phyloP scores from a whole-genome alignment of 1,140 invertebrate genomes.

The Drosophila varians region DNA sequence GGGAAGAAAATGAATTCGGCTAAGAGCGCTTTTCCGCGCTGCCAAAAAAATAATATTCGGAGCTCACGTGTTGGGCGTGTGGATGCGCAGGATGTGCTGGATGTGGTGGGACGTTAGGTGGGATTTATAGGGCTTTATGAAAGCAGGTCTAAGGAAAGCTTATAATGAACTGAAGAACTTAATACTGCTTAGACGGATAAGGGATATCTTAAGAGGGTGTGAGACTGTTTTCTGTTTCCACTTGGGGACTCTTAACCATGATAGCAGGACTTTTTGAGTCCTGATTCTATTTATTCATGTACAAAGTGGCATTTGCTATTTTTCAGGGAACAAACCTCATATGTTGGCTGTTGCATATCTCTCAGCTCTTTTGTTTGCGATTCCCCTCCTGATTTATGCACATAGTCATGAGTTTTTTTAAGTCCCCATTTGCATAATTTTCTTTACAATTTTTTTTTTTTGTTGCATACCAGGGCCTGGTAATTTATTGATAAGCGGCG shows the following conservation, averaged over 20 bases:
- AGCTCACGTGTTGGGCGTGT: conserved; percentile 24
- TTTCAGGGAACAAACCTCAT: neutral
- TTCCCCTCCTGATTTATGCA: conserved; percentile 54
- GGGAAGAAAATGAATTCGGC: conserved; percentile 41
- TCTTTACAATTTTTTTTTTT: conserved; percentile 40
- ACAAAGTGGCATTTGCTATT: neutral
- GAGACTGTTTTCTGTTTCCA: neutral
- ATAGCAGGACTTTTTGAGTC: too few relatives aligned
- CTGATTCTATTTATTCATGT: neutral
- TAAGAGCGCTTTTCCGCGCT: conserved; percentile 26
- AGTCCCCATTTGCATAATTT: conserved; percentile 67
- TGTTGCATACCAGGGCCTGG: conserved; percentile 24
- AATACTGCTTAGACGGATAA: neutral
- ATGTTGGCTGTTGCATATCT: conserved; percentile 9
- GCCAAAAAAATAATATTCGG: conserved; percentile 19
- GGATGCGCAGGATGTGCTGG: neutral
- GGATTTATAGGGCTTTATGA: conserved; percentile 17
- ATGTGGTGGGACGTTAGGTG: neutral
- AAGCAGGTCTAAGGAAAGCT: neutral
- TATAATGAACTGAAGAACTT: conserved; percentile 22
- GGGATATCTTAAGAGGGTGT: neutral
- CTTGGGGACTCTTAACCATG: too few relatives aligned
- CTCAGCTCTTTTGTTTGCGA: neutral
- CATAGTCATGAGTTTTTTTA: conserved; percentile 64
- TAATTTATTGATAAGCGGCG: conserved; percentile 75